Percentiles rank a stretch among this genome's conserved stretches.
phyloP scores from a whole-genome alignment of 2,888 invertebrate species.

The Dastarcus helophoroides region DNA sequence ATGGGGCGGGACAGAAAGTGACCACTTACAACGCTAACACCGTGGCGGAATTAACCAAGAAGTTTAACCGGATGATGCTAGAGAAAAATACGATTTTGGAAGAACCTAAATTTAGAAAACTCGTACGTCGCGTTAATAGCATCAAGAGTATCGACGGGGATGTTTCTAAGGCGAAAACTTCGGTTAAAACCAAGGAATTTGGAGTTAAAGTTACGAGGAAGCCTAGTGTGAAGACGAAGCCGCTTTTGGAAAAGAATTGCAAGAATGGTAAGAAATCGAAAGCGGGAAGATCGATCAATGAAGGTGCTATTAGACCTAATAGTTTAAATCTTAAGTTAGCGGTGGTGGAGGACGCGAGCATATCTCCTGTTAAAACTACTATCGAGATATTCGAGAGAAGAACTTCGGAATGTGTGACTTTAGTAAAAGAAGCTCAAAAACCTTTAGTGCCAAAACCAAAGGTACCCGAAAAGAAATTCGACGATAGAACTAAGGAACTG shows the following conservation, averaged over 20 bases:
- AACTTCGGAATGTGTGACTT: conserved; percentile 16
- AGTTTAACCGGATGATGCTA: conserved; percentile 55
- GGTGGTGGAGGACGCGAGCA: conserved; percentile 7
- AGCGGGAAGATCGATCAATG: too few species aligned
- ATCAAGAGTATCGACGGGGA: conserved; percentile 15
- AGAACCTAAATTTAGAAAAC: conserved; percentile 41
- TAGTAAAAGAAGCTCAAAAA: conserved; percentile 11
- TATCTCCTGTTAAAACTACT: conserved; percentile 27
- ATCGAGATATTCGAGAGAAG: conserved; percentile 34
- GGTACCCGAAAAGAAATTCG: conserved; percentile 49
- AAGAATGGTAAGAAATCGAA: conserved; percentile 15
- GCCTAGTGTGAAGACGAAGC: conserved; percentile 41
- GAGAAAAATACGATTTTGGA: conserved; percentile 38
- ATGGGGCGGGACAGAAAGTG: conserved; percentile 35
- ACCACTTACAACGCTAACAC: conserved; percentile 44
- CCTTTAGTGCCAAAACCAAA: conserved; percentile 42
- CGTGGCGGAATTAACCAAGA: conserved; percentile 57
- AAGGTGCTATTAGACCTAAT: conserved; percentile 16
- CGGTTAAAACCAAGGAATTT: conserved; percentile 34
- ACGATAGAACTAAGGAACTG: conserved; percentile 42
- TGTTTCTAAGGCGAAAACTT: conserved; percentile 18
- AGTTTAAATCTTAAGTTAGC: conserved; percentile 1
- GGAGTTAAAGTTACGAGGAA: conserved; percentile 36
- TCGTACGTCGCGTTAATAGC: conserved; percentile 39
- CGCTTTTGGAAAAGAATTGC: conserved; percentile 17